Evolutionary conservation across 1,140 invertebrate species (phyloP).

Genomic region (Drosophila murphyi): DNA sequence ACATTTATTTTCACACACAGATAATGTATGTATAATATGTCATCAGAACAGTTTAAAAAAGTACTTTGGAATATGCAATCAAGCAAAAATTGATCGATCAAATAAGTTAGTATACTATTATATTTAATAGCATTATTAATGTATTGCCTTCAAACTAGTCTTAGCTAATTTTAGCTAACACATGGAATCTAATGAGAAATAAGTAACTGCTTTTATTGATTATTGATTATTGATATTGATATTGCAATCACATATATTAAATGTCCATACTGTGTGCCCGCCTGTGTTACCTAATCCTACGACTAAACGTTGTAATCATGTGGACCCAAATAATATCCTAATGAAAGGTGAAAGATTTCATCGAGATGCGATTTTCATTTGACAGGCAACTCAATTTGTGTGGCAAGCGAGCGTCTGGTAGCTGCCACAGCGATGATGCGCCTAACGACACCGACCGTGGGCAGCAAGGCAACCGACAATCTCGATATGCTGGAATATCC

Average conservation of each 20-base stretch:
- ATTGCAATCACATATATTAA: slow-evolving; percentile 5
- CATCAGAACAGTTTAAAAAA: too few relatives aligned
- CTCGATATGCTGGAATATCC: slow-evolving; percentile 96
- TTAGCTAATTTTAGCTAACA: too few relatives aligned
- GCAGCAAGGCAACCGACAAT: slow-evolving; percentile 86
- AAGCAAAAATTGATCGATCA: too few relatives aligned
- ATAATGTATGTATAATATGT: too few relatives aligned
- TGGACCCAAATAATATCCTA: background rate
- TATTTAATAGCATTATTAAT: too few relatives aligned
- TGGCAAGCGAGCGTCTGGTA: slow-evolving; percentile 78
- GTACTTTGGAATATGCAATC: too few relatives aligned
- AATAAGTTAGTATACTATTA: too few relatives aligned
- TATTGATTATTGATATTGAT: too few relatives aligned
- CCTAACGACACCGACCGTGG: slow-evolving; percentile 84
- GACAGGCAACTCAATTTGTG: slow-evolving; percentile 82
- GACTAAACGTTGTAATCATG: slow-evolving; percentile 46
- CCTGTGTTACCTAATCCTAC: slow-evolving; percentile 8
- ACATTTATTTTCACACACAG: too few relatives aligned
- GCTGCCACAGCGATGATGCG: slow-evolving; percentile 83
- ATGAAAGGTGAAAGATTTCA: background rate
- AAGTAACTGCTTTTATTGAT: too few relatives aligned
- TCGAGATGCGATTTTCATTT: slow-evolving; percentile 15
- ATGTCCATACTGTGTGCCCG: slow-evolving; percentile 17
- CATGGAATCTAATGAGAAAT: too few relatives aligned
- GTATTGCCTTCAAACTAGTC: too few relatives aligned